Conservation (phyloP, 2,113 vertebrate genomes). For the Zosterops pallidus region DNA sequence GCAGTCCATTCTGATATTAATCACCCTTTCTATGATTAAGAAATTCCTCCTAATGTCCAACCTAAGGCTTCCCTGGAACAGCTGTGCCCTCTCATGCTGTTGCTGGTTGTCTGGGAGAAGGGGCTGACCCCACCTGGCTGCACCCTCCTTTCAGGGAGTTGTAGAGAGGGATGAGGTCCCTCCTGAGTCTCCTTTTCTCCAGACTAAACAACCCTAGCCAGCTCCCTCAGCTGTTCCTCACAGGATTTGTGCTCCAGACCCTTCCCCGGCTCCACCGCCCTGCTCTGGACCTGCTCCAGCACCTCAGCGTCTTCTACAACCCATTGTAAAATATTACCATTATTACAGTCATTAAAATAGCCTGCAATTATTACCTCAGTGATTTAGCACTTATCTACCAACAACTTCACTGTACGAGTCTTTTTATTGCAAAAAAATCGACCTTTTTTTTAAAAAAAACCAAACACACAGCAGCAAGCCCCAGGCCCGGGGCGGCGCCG, state of each 20-base stretch:
- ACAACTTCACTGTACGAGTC: too few species aligned
- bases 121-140: neutral
- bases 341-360: neutral
- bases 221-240: neutral
- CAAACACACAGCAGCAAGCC: rapidly evolving
- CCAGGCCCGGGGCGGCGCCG: neutral
- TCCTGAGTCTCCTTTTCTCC: neutral
- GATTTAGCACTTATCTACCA: neutral
- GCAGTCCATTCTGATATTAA: neutral
- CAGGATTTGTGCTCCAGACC: neutral
- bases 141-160: neutral
- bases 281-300: neutral
- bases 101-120: neutral
- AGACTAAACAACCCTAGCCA: neutral
- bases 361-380: neutral
- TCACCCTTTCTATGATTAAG: neutral
- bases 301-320: neutral
- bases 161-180: neutral
- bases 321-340: neutral
- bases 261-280: neutral
- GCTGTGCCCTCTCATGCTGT: too few species aligned
- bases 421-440: neutral
- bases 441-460: too few species aligned
- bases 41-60: neutral
- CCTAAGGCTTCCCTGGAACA: neutral